Percentiles rank a stretch among this genome's conserved stretches.
Conservation (phyloP, 2,888 invertebrate species). For the Lasioglossum zephyrum region DNA sequence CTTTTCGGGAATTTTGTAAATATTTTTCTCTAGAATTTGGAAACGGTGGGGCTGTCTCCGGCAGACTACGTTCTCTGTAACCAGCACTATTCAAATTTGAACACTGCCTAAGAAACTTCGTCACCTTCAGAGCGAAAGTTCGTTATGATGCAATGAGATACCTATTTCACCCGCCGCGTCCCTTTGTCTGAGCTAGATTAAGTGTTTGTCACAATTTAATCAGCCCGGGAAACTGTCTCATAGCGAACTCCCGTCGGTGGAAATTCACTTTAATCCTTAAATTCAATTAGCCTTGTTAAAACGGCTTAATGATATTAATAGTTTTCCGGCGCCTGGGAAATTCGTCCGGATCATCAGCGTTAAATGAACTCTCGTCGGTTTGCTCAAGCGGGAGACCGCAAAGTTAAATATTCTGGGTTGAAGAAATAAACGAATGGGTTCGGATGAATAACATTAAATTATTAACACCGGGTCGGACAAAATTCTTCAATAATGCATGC, state of each 20-base stretch:
- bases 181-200: background rate
- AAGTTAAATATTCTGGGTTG: background rate
- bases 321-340: background rate
- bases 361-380: background rate
- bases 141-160: background rate
- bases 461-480: background rate
- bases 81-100: background rate
- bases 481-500: background rate
- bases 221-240: background rate
- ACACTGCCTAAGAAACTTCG: background rate
- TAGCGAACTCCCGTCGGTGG: background rate
- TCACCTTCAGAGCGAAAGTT: background rate
- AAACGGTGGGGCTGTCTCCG: background rate
- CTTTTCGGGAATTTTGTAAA: background rate
- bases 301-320: constrained; percentile 8
- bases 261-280: constrained; percentile 2
- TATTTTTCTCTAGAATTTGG: background rate
- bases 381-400: background rate
- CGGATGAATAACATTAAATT: too few species aligned
- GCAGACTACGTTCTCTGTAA: background rate
- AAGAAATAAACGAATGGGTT: background rate
- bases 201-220: background rate
- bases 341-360: background rate
- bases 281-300: background rate
- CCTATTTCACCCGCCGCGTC: too few species aligned